phyloP scores from a whole-genome alignment of 2,888 invertebrate species.

The Drosophila birchii region DNA sequence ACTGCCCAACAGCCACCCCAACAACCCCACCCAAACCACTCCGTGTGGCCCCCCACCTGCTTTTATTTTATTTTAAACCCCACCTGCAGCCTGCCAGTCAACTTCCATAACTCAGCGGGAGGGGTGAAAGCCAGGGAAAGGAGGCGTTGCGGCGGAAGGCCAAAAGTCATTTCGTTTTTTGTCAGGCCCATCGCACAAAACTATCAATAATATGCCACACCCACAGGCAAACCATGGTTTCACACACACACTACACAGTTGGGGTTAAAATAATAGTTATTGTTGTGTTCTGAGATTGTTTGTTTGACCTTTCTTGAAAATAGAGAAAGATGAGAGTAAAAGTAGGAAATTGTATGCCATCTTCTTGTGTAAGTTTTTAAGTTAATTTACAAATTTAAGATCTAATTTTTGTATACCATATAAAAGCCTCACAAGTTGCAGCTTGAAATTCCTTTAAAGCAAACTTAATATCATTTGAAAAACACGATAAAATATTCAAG shows the following conservation, averaged over 20 bases:
- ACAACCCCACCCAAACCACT: conserved; percentile 8
- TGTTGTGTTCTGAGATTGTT: background rate
- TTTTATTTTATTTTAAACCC: conserved; percentile 34
- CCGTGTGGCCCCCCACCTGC: conserved; percentile 28
- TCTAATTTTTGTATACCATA: too few species aligned
- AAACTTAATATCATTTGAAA: background rate
- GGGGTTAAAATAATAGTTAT: conserved; percentile 10
- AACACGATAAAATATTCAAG: too few species aligned
- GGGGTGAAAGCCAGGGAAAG: background rate
- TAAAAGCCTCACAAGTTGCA: too few species aligned
- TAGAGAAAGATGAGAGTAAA: background rate
- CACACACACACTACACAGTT: conserved; percentile 9
- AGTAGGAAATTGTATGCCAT: too few species aligned
- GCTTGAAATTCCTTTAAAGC: background rate
- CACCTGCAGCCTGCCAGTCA: conserved; percentile 22
- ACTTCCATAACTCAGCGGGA: conserved; percentile 42
- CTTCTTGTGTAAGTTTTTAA: too few species aligned
- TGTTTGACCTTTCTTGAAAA: background rate
- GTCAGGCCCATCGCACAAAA: conserved; percentile 69
- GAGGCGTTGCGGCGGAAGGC: conserved; percentile 18
- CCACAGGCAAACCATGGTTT: conserved; percentile 21
- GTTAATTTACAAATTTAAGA: too few species aligned
- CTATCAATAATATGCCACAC: conserved; percentile 75
- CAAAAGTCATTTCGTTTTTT: conserved; percentile 65
- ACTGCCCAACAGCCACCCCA: conserved; percentile 17